Base-by-base conservation (phyloP, 2,113 vertebrate species). In the Pygoscelis antarcticus region DNA sequence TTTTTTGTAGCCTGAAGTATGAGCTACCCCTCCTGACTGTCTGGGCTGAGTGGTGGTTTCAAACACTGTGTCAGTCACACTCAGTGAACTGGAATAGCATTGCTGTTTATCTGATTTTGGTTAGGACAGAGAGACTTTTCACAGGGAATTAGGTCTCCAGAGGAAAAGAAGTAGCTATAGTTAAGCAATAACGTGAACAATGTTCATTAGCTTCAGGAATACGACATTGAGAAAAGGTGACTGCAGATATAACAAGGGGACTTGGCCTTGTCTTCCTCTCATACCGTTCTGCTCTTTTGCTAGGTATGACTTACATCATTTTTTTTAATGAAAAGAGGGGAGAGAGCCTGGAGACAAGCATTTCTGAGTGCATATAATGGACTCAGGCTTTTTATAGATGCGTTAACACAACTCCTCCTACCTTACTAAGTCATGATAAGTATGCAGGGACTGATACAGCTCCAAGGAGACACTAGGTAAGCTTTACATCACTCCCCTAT, bases 31-130 rank as follows among this genome's bases (percentile, higher is more conserved):
- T 95, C 60, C 86, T 38, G 85, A 87, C 61, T 92, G 68, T 52
- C 83, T 97, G 72, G 47, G 70, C 75, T 47, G 49, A 94, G 86
- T 21, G 38, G 60, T 81, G 42, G 86, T 97, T 97, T 97, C 94
- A 97, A 98, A 97, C 55, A 62, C 68, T 25, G 0, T 65, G 77
- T 92, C 96, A 83, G 89, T 94, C 92, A 96, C 92, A 93, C 58
- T 94, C 91, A 71, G 60, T 97, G 95, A 97, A 85, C 87, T 44
- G 74, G 89, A 96, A 96, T 26, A 93, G 70, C 87, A 75, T 47
- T 75, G 70, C 89, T 96, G 64, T 94, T 96, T 95, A 88, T 96
- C 96, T 96, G 75, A 87, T 90, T 97, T 94, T 60, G 72, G 94
- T 90, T 91, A 87, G 92, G 79, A 94, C 72, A 10, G 3, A 95